Evolutionary conservation across 2,797 vertebrate genomes (phyloP).

Genomic region (Trichosurus vulpecula): DNA sequence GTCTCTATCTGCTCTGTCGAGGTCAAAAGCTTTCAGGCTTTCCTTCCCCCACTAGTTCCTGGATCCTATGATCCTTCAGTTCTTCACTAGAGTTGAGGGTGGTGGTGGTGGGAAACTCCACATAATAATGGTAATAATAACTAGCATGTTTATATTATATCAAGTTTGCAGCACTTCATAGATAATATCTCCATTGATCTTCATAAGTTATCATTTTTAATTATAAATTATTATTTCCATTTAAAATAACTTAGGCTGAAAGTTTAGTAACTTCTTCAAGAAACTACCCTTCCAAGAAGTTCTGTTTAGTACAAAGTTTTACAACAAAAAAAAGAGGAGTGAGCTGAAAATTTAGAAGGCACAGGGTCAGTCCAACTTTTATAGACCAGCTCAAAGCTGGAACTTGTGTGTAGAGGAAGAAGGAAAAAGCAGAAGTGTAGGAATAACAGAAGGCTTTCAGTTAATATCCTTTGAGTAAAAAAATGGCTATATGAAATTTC

Average conservation of each 20-base stretch:
- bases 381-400: no score
- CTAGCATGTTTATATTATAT: no score
- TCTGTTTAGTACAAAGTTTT: neutral
- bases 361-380: neutral
- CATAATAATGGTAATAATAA: no score
- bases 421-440: neutral
- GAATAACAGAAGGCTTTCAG: neutral
- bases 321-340: neutral
- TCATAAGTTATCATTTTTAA: neutral
- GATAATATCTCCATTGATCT: neutral
- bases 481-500: neutral
- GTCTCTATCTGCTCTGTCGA: neutral
- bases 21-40: neutral
- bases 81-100: neutral
- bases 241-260: neutral
- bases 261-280: neutral
- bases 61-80: neutral
- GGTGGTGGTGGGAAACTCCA: neutral
- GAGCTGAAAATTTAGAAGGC: neutral
- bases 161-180: neutral
- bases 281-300: neutral
- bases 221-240: neutral
- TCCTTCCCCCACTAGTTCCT: neutral
- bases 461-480: neutral
- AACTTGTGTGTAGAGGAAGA: neutral